Evolutionary conservation across 2,113 vertebrate species (phyloP).

Genomic region (Eudyptes chrysolophus): DNA sequence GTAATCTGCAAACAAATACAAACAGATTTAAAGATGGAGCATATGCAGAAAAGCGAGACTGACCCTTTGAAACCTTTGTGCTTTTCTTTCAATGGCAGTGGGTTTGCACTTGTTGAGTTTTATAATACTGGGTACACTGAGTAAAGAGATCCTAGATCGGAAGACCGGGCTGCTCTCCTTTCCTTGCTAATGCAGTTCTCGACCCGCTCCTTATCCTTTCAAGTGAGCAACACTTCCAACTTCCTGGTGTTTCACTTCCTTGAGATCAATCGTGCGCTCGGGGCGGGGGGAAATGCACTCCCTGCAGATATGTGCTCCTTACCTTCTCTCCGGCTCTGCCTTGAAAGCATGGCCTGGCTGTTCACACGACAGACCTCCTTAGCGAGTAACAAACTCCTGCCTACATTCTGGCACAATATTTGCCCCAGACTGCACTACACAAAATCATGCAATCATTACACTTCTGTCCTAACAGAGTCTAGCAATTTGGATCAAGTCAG

Average conservation of each 20-base stretch:
- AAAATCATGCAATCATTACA: background rate
- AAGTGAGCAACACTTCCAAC: background rate
- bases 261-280: background rate
- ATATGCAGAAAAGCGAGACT: background rate
- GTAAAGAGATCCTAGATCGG: background rate
- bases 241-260: conserved; percentile 5
- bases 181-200: background rate
- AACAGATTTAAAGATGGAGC: background rate
- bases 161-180: background rate
- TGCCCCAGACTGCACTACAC: background rate
- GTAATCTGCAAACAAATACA: conserved; percentile 81
- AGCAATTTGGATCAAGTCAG: background rate
- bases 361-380: background rate
- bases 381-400: background rate
- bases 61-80: background rate
- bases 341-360: background rate
- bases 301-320: background rate
- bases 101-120: background rate
- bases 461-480: background rate
- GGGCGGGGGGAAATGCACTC: background rate
- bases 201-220: background rate
- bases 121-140: background rate
- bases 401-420: background rate
- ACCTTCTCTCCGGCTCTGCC: background rate
- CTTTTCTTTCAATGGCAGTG: background rate